phyloP scores from a whole-genome alignment of 2,113 vertebrate genomes.

The Scomber colias region DNA sequence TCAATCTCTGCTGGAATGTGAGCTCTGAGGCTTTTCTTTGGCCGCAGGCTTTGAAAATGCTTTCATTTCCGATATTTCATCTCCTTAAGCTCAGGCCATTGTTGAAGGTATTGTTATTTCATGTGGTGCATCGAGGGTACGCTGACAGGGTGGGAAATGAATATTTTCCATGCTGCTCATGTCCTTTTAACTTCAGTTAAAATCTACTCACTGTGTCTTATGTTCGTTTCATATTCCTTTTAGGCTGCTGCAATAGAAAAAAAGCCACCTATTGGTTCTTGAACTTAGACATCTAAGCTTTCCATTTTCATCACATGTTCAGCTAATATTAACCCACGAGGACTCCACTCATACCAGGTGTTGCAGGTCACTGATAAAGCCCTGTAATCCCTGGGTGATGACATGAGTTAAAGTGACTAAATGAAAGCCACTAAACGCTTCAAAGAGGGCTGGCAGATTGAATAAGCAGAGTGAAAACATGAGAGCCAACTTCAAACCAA shows the following conservation, averaged over 20 bases:
- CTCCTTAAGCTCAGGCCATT: slow-evolving; percentile 41
- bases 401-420: slow-evolving; percentile 47
- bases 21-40: slow-evolving; percentile 50
- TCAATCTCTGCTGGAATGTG: slow-evolving; percentile 63
- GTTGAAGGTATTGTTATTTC: slow-evolving; percentile 62
- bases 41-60: slow-evolving; percentile 58
- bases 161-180: background rate
- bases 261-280: slow-evolving; percentile 6
- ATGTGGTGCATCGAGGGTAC: slow-evolving; percentile 31
- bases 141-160: slow-evolving; percentile 8
- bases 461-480: slow-evolving; percentile 35
- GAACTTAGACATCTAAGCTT: background rate
- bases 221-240: background rate
- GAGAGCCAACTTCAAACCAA: slow-evolving; percentile 7
- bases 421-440: slow-evolving; percentile 45
- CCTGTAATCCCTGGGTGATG: slow-evolving; percentile 33
- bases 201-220: too few species aligned
- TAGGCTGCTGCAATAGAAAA: background rate
- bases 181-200: background rate
- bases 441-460: slow-evolving; percentile 25
- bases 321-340: slow-evolving; percentile 15
- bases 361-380: slow-evolving; percentile 40
- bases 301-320: slow-evolving; percentile 28
- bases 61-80: slow-evolving; percentile 75
- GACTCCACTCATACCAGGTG: slow-evolving; percentile 39